Conservation (phyloP, 2,113 vertebrate species). For the Taxidea taxus region DNA sequence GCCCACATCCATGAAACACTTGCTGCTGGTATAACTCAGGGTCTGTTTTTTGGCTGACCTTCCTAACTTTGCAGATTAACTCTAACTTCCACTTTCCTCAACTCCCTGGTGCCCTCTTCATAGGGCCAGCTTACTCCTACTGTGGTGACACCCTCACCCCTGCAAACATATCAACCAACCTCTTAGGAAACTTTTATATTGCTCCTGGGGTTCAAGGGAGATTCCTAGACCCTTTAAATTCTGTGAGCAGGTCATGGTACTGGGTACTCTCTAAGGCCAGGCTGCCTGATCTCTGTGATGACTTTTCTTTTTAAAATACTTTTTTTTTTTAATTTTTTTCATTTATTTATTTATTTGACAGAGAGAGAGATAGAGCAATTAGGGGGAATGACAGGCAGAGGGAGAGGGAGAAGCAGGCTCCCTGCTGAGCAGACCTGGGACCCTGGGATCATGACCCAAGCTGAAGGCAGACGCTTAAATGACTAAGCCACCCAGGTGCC, state of each 20-base stretch:
- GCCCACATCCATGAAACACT: background rate
- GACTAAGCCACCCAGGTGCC: too few species aligned
- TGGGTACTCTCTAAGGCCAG: background rate
- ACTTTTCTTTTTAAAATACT: background rate
- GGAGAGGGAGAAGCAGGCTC: too few species aligned
- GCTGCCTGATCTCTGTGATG: background rate
- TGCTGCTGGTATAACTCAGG: background rate
- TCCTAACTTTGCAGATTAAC: background rate
- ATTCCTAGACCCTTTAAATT: background rate
- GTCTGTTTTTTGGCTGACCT: background rate
- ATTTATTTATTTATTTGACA: background rate
- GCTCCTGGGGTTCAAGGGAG: background rate
- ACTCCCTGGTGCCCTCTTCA: background rate
- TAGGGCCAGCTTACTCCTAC: background rate
- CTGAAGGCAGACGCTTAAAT: too few species aligned
- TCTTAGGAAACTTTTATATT: background rate
- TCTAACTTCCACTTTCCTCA: background rate
- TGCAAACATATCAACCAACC: background rate
- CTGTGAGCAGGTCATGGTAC: background rate
- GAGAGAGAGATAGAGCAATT: background rate
- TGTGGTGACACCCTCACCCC: background rate
- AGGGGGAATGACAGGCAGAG: too few species aligned
- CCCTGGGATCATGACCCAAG: too few species aligned
- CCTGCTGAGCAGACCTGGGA: too few species aligned
- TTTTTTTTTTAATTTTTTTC: too few species aligned